phyloP scores from a whole-genome alignment of 2,888 invertebrate species.

The Melikaiella ostensackeni region DNA sequence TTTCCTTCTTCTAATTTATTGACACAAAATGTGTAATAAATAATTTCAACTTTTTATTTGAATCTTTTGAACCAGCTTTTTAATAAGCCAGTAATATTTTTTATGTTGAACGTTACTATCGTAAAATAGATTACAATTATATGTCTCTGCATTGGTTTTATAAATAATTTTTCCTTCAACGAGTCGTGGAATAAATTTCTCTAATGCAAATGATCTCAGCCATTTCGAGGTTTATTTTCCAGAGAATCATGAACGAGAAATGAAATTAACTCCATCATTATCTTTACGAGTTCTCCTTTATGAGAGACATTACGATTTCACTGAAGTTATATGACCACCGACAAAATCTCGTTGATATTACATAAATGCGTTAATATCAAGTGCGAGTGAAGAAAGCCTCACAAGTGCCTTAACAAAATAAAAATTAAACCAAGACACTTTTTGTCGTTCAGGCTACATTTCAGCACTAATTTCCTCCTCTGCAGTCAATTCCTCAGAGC shows the following conservation, averaged over 20 bases:
- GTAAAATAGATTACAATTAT: neutral
- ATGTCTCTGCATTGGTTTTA: neutral
- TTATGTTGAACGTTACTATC: neutral
- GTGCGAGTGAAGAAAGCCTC: neutral
- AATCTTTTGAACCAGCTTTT: too few relatives aligned
- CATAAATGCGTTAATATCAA: neutral
- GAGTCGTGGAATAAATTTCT: neutral
- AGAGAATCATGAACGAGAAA: neutral
- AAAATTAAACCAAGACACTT: neutral
- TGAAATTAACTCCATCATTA: conserved; percentile 23
- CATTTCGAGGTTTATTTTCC: conserved; percentile 13
- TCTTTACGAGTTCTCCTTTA: conserved; percentile 24
- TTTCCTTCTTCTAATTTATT: neutral
- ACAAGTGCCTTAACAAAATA: neutral
- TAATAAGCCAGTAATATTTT: neutral
- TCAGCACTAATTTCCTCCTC: conserved; percentile 4
- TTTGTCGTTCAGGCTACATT: conserved; percentile 11
- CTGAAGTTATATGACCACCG: conserved; percentile 14
- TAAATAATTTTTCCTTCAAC: conserved; percentile 17
- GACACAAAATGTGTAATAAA: too few relatives aligned
- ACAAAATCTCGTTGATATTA: conserved; percentile 29
- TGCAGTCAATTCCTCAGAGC: neutral
- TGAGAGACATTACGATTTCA: conserved; percentile 16
- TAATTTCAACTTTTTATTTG: too few relatives aligned
- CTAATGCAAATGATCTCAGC: neutral